Evolutionary conservation across 2,888 invertebrate genomes (phyloP).

Genomic region (Cephus sareptanus): DNA sequence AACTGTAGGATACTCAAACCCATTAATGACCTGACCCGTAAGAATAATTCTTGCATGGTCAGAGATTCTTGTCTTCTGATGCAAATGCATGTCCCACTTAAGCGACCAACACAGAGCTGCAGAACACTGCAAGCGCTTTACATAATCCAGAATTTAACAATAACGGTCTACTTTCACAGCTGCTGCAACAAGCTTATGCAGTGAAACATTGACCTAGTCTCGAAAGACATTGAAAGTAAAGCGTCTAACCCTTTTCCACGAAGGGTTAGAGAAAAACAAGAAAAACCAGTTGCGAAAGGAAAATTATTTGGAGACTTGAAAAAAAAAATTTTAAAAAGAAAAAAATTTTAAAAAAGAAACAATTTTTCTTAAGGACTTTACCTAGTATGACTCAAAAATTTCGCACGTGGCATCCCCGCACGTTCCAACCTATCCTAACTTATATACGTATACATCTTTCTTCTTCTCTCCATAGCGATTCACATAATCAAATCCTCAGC

Average conservation of each 20-base stretch:
- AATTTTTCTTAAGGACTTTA: background rate
- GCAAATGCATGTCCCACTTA: conserved; percentile 49
- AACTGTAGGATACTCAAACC: background rate
- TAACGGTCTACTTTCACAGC: conserved; percentile 29
- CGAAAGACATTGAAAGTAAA: conserved; percentile 28
- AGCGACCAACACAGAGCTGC: conserved; percentile 26
- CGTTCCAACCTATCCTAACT: background rate
- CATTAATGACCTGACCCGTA: background rate
- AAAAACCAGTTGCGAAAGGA: background rate
- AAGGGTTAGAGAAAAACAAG: background rate
- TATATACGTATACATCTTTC: background rate
- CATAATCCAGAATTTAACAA: conserved; percentile 50
- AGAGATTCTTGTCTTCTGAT: conserved; percentile 40
- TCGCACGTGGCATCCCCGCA: background rate
- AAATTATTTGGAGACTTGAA: background rate
- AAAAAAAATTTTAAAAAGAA: too few species aligned
- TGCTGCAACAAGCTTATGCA: conserved; percentile 27
- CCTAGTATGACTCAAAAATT: background rate
- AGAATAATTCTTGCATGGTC: background rate
- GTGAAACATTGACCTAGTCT: conserved; percentile 51
- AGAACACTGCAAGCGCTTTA: conserved; percentile 41
- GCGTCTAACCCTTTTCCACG: background rate
- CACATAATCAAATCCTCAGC: background rate
- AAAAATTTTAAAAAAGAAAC: background rate
- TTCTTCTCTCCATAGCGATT: background rate